These are phyloP conservation scores for Rhyacophila evoluta DNA, from an alignment of 2,888 invertebrate species.

Conservation along the genomic window DNA sequence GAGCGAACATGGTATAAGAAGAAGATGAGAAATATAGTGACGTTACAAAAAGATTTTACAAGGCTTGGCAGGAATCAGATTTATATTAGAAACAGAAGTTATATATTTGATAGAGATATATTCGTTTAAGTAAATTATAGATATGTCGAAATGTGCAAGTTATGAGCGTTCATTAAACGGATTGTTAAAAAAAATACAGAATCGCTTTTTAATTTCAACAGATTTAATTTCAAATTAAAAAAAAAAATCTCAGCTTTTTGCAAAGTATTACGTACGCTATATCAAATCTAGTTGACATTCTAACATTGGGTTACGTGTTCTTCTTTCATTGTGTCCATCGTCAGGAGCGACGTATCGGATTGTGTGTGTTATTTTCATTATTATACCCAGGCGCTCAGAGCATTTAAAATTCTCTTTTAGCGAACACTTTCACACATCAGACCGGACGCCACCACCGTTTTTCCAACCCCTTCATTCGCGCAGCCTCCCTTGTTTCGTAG, in stretches of 20 bases:
- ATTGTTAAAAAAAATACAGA: no score
- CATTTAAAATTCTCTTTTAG: slow-evolving; percentile 55
- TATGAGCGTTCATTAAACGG: no score
- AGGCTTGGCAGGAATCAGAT: no score
- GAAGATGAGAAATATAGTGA: no score
- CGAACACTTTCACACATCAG: slow-evolving; percentile 48
- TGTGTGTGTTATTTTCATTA: slow-evolving; percentile 26
- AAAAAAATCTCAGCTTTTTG: not conserved
- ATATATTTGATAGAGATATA: no score
- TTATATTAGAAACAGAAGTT: no score
- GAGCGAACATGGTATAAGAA: no score
- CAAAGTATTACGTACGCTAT: not conserved
- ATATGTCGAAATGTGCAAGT: no score
- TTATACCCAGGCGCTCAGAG: slow-evolving; percentile 37
- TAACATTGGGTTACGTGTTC: not conserved
- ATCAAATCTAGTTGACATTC: not conserved
- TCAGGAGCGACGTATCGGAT: slow-evolving; percentile 21
- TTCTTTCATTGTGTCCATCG: slow-evolving; percentile 5
- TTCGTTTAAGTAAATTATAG: no score
- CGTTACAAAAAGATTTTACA: no score
- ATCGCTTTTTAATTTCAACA: no score
- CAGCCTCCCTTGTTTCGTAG: not conserved
- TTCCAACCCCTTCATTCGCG: not conserved
- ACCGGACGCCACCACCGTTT: not conserved
- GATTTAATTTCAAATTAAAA: no score